Evolutionary conservation across 1,140 invertebrate genomes (phyloP), one percentile per base, ranked within the genome.

Genomic region (Penaeus chinensis): DNA sequence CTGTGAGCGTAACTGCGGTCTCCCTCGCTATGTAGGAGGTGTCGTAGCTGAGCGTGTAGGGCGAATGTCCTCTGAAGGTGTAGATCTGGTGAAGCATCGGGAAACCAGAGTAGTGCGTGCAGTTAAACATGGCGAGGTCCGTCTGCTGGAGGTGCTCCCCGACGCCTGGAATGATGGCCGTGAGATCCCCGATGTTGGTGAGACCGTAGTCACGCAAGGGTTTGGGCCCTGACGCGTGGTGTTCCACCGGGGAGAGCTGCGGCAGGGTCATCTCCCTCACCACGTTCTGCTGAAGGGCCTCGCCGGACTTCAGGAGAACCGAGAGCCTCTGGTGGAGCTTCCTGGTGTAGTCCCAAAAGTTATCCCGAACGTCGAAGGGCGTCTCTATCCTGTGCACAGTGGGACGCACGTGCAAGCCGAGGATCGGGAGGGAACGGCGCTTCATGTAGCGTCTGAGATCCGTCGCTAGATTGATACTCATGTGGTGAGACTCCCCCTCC

Each of bases 331-430:
- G 16, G 77, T 79, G 27, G 16, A 79, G 42, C 42, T 3, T 20
- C 42, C 13, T 37, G 13, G 77, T 22, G 42, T 79, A 79, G 32
- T 79, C 27, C 77, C 77, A 79, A 11, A 79, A 79, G 24, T 18
- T 19, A 2, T 37, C 19, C 32, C 42, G 42, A 7, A 47, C 42
- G 24, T 79, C 19, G 37, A 8, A 42, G 37, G 37, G 37, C 37
- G 11, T 22, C 18, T 42, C 42, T 42, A 27, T 24, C n/a, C 19
- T 76, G 74, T 22, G 77, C 42, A 20, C 18, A 20, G 60, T 79
- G 1, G 22, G 42, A 2, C 11, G 60, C 2, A 79, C 77, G 42
- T 20, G 77, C 42, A 79, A 13, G 8, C 20, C 42, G 19, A 20
- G 42, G 42, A 18, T 54, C 42, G 11, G 27, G 24, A 42, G 37